A percentile compares a stretch with the other conserved stretches of the same genome.
phyloP scores from a whole-genome alignment of 1,140 invertebrate species.

The Notospermus geniculatus region DNA sequence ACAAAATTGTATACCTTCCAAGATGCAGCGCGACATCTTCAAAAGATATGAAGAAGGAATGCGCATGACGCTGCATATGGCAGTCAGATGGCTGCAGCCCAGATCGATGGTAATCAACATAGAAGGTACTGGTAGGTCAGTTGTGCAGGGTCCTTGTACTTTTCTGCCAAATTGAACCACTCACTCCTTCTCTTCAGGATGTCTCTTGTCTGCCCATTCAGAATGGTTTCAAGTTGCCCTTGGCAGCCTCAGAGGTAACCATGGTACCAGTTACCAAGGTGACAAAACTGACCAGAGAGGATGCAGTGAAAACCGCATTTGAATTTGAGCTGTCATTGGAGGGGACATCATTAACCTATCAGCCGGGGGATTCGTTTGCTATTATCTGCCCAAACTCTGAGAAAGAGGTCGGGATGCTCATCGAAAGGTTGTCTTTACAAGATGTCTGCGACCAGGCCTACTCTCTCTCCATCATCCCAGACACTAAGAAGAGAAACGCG shows the following conservation, averaged over 20 bases:
- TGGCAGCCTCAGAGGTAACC: constrained; percentile 34
- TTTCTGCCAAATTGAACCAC: too few species aligned
- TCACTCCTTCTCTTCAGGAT: constrained; percentile 15
- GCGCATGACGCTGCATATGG: too few species aligned
- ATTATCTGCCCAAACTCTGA: constrained; percentile 56
- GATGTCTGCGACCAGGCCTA: constrained; percentile 36
- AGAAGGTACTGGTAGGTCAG: too few species aligned
- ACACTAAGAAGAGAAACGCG: constrained; percentile 50
- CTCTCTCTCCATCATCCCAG: constrained; percentile 36
- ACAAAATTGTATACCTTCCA: too few species aligned
- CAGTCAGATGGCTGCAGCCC: too few species aligned
- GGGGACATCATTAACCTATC: constrained; percentile 43
- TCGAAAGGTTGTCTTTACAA: constrained; percentile 31
- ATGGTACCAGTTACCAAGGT: constrained; percentile 36
- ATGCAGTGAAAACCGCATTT: constrained; percentile 52
- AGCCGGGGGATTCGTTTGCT: constrained; percentile 61
- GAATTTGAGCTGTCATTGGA: constrained; percentile 40
- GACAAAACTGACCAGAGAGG: constrained; percentile 38
- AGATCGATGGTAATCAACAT: too few species aligned
- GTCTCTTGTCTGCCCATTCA: constrained; percentile 30
- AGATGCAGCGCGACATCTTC: too few species aligned
- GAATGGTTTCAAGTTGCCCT: constrained; percentile 38
- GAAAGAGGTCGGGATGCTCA: constrained; percentile 56
- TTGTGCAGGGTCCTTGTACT: too few species aligned
- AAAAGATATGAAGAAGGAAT: too few species aligned